phyloP scores from a whole-genome alignment of 2,888 invertebrate species.

The Azorinus chamasolen region DNA sequence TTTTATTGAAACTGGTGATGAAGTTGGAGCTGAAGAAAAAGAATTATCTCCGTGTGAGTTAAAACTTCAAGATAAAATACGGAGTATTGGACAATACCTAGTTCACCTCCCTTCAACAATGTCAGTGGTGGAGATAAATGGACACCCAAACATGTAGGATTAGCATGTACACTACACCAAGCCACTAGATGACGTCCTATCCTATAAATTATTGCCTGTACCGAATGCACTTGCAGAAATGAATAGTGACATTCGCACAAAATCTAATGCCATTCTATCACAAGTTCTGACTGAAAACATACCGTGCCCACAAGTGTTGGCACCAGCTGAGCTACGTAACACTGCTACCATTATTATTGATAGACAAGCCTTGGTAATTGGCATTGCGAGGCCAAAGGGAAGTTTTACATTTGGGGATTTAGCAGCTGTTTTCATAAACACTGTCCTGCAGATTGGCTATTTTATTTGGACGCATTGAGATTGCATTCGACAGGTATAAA shows the following conservation, averaged over 20 bases:
- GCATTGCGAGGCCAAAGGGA: conserved; percentile 1
- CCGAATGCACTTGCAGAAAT: conserved; percentile 3
- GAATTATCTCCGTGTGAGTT: no score
- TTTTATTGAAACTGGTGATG: no score
- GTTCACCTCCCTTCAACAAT: conserved; percentile 13
- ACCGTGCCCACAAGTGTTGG: background rate
- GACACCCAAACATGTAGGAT: conserved; percentile 33
- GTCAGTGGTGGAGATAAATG: conserved; percentile 15
- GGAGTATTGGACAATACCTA: conserved; percentile 21
- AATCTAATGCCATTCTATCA: background rate
- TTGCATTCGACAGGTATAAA: background rate
- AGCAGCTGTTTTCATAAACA: background rate
- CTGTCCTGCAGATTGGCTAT: background rate
- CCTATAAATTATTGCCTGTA: no score
- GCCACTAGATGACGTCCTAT: no score
- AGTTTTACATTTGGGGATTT: conserved; percentile 5
- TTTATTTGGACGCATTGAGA: no score
- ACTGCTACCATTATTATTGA: conserved; percentile 4
- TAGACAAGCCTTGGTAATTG: background rate
- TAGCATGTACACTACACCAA: no score
- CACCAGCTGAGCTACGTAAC: background rate
- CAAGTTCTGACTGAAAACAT: background rate
- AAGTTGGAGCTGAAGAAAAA: conserved; percentile 15
- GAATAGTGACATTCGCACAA: background rate
- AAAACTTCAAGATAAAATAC: background rate